Conservation (phyloP, 2,113 vertebrate species). For the Pelecanus crispus region DNA sequence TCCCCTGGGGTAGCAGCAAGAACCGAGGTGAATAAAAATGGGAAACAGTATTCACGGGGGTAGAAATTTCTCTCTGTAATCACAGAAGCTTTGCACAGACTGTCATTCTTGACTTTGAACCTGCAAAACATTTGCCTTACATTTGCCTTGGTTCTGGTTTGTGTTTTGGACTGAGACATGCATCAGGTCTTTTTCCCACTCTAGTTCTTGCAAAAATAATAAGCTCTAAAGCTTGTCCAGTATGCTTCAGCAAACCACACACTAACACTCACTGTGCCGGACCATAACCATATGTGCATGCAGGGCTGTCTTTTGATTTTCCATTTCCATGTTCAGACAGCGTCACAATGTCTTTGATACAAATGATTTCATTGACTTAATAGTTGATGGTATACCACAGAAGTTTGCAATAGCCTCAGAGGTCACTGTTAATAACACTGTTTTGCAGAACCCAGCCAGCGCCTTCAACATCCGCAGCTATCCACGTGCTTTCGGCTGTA, state of each 20-base stretch:
- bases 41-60: neutral
- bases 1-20: neutral
- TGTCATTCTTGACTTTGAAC: neutral
- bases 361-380: slow-evolving; percentile 61
- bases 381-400: neutral
- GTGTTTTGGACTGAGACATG: neutral
- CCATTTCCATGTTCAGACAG: neutral
- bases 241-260: neutral
- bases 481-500: neutral
- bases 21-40: neutral
- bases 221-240: neutral
- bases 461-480: neutral
- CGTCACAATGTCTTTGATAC: slow-evolving; percentile 23
- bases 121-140: neutral
- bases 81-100: neutral
- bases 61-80: neutral
- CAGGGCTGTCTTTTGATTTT: slow-evolving; percentile 13
- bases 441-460: neutral
- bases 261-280: neutral
- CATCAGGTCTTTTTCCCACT: neutral
- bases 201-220: neutral
- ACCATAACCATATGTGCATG: neutral
- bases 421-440: neutral
- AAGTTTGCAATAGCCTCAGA: neutral
- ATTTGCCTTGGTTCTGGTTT: neutral